A percentile compares a stretch with the other conserved stretches of the same genome.
Conservation (phyloP, 1,140 invertebrate species). For the Anadara kagoshimensis region DNA sequence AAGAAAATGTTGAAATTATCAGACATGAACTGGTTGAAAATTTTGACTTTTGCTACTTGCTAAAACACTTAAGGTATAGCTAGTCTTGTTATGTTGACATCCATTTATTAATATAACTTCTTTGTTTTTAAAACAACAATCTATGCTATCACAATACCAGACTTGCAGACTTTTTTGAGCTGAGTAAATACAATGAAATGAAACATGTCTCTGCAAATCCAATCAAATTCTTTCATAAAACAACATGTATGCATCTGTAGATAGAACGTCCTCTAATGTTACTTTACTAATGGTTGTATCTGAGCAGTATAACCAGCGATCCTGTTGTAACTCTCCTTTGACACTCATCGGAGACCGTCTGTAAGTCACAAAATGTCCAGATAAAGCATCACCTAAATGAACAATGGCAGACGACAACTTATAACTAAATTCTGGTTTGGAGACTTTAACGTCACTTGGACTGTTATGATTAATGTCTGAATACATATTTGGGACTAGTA, state of each 20-base stretch:
- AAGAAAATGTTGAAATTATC: too few species aligned
- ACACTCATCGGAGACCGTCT: slow-evolving; percentile 78
- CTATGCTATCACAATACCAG: too few species aligned
- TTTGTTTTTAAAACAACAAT: too few species aligned
- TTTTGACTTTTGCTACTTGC: too few species aligned
- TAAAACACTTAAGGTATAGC: too few species aligned
- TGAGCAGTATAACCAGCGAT: slow-evolving; percentile 74
- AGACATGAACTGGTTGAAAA: too few species aligned
- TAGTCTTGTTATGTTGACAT: too few species aligned
- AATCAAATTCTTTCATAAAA: slow-evolving; percentile 74
- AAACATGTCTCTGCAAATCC: too few species aligned
- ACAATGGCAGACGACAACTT: slow-evolving; percentile 89
- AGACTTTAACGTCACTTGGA: slow-evolving; percentile 32
- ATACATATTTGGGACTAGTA: slow-evolving; percentile 27
- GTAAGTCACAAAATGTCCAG: slow-evolving; percentile 95
- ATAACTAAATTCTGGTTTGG: slow-evolving; percentile 75
- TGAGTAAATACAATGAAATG: too few species aligned
- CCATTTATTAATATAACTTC: too few species aligned
- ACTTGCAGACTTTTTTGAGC: too few species aligned
- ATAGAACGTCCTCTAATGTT: slow-evolving; percentile 69
- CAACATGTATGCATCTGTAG: slow-evolving; percentile 75
- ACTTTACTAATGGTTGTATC: slow-evolving; percentile 73
- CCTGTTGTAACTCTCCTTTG: slow-evolving; percentile 54
- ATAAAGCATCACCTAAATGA: slow-evolving; percentile 88
- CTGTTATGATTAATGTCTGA: slow-evolving; percentile 65